A percentile compares a stretch with the other conserved stretches of the same genome.
phyloP scores from a whole-genome alignment of 2,888 invertebrate genomes.

The Apoderus coryli region DNA sequence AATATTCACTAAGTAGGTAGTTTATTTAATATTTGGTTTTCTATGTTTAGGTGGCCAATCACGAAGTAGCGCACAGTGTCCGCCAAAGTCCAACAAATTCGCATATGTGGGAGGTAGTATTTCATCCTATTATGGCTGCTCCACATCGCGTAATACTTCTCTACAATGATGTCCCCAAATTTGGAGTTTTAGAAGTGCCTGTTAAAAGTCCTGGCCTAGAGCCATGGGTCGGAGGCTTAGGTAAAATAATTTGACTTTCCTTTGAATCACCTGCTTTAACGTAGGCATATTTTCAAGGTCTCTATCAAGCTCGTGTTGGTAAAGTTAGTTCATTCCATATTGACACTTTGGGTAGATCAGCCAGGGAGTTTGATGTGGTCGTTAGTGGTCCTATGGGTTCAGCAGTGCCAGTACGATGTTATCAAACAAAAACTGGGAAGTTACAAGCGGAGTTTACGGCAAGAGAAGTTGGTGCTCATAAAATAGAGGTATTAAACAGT shows the following conservation, averaged over 20 bases:
- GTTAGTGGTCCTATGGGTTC: slow-evolving; percentile 40
- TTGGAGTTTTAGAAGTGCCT: slow-evolving; percentile 41
- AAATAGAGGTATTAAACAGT: slow-evolving; percentile 77
- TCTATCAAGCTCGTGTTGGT: slow-evolving; percentile 73
- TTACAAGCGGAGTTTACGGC: slow-evolving; percentile 88
- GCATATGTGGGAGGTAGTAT: slow-evolving; percentile 66
- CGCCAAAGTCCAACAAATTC: slow-evolving; percentile 54
- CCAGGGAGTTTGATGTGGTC: slow-evolving; percentile 82
- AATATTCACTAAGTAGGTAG: not conserved
- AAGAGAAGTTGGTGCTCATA: slow-evolving; percentile 50
- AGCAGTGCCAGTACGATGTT: slow-evolving; percentile 51
- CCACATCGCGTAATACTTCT: slow-evolving; percentile 75
- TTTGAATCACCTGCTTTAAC: slow-evolving; percentile 23
- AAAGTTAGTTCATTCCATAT: slow-evolving; percentile 78
- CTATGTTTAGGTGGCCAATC: slow-evolving; percentile 61
- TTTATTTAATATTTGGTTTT: slow-evolving; percentile 5
- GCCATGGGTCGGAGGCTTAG: slow-evolving; percentile 55
- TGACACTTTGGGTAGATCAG: slow-evolving; percentile 71
- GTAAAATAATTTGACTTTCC: slow-evolving; percentile 40
- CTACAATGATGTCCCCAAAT: slow-evolving; percentile 71
- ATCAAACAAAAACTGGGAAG: slow-evolving; percentile 91
- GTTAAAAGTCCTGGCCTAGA: slow-evolving; percentile 34
- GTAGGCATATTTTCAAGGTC: slow-evolving; percentile 38
- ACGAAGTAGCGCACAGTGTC: slow-evolving; percentile 69
- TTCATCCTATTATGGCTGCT: slow-evolving; percentile 76